Evolutionary conservation across 2,888 invertebrate genomes (phyloP), one percentile per base, ranked within the genome.

Genomic region (Drosophila gaucha): DNA sequence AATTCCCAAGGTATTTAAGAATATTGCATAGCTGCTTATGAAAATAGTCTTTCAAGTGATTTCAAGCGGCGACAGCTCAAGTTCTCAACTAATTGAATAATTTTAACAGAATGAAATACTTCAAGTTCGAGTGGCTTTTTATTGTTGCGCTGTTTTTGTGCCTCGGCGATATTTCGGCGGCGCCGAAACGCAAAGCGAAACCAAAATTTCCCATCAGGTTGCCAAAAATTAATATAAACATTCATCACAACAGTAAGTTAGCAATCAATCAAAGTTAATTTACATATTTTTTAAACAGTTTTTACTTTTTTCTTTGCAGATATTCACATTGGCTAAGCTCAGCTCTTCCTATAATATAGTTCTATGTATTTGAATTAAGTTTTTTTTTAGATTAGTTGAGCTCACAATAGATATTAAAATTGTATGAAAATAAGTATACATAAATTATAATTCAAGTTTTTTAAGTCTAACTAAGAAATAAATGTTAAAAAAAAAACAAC

Each of bases 221-320:
- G 24, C 80, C 85, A 3, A 78, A 67, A 38, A 30, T 83, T 1
- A 68, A 76, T 30, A 58, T 80, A 8, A 68, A 83, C 18, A 76
- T 80, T 18, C 79, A 85, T 58, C 82, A 85, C 54, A 78, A 78
- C 52, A 75, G 80, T 80, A 64, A 73, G 83, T 67, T 24, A 2
- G n/a, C 12, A 18, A 18, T 8, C 0, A 8, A 6, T 9, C 12
- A 8, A 6, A 36, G 6, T 2, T 30, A 6, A 26, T 12, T 8
- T 9, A 4, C 26, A 30, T 14, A 22, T 12, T 14, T 5, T 9
- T 4, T 22, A n/a, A 14, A 43, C 4, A 10, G 10, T 22, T 33
- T 20, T 10, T n/a, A n/a, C n/a, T 1, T 12, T 20, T 56, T 0
- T 20, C 12, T n/a, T 70, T 78, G n/a, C 60, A 80, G 80, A 73